phyloP scores from a whole-genome alignment of 1,140 invertebrate genomes.

The Leptonema lineaticorne region DNA sequence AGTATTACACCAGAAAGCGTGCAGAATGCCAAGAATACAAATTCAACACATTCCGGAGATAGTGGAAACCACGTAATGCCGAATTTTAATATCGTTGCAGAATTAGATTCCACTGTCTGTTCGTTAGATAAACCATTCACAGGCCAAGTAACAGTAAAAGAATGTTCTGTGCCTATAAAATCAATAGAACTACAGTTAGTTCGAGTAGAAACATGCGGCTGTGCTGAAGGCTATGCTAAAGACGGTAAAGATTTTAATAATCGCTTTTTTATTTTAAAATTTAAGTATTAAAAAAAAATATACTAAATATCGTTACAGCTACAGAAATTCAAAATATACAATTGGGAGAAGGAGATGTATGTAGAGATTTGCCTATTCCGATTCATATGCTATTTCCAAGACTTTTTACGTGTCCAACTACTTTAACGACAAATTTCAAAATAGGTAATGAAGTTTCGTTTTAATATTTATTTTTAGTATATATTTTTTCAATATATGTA shows the following conservation, averaged over 20 bases:
- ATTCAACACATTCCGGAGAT: constrained; percentile 57
- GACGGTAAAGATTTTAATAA: constrained; percentile 66
- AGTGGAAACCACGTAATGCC: constrained; percentile 71
- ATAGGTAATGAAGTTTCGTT: constrained; percentile 65
- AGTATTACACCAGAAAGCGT: constrained; percentile 81
- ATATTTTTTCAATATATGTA: too few species aligned
- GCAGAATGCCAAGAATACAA: constrained; percentile 24
- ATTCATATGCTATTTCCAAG: constrained; percentile 96
- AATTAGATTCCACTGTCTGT: constrained; percentile 79
- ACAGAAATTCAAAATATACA: constrained; percentile 99
- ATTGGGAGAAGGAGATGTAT: constrained; percentile 90
- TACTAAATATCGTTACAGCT: constrained; percentile 65
- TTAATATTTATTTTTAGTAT: too few species aligned
- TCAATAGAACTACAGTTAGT: constrained; percentile 94
- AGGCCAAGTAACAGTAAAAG: constrained; percentile 71
- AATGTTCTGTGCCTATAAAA: constrained; percentile 70
- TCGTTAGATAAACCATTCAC: constrained; percentile 85
- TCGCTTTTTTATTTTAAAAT: not conserved
- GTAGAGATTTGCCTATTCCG: constrained; percentile 78
- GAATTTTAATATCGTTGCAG: constrained; percentile 79
- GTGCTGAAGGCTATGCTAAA: constrained; percentile 89
- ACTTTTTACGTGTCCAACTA: constrained; percentile 92
- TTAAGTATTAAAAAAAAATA: not conserved
- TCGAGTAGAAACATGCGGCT: constrained; percentile 93
- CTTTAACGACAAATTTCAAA: constrained; percentile 92